Percentiles rank a stretch among this genome's conserved stretches.
phyloP scores from a whole-genome alignment of 2,888 invertebrate genomes.

The Tridacna gigas region DNA sequence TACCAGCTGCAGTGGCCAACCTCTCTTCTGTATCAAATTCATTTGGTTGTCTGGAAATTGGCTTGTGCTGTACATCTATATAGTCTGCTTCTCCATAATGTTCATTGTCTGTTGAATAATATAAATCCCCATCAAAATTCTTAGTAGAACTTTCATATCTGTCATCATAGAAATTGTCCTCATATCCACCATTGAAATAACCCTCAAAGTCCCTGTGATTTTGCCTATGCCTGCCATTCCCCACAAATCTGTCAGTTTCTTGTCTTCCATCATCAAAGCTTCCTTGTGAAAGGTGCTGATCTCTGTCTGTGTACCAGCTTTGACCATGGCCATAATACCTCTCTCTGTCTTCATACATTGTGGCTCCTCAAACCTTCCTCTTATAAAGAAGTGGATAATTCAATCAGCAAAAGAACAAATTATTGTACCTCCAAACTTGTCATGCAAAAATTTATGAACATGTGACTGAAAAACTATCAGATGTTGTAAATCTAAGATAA shows the following conservation, averaged over 20 bases:
- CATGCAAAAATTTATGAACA: too few relatives aligned
- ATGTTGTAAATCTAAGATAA: too few relatives aligned
- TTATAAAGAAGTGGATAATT: too few relatives aligned
- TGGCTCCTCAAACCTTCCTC: too few relatives aligned
- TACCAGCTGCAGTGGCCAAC: too few relatives aligned
- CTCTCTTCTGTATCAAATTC: background rate
- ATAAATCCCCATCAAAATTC: background rate
- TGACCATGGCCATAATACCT: too few relatives aligned
- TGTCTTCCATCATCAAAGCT: background rate
- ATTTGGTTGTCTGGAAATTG: background rate
- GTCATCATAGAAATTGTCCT: background rate
- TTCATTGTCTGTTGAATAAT: background rate
- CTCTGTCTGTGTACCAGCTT: too few relatives aligned
- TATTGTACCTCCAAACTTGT: too few relatives aligned
- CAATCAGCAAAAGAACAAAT: too few relatives aligned
- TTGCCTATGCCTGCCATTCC: background rate
- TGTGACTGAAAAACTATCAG: too few relatives aligned
- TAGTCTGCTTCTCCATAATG: background rate
- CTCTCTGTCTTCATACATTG: too few relatives aligned
- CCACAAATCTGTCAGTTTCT: background rate
- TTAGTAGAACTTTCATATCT: background rate
- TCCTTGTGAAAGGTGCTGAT: too few relatives aligned
- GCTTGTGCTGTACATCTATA: background rate
- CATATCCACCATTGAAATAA: conserved; percentile 1
- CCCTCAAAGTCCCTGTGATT: background rate